Base-by-base conservation (phyloP, 2,113 vertebrate genomes). In the Melanerpes formicivorus region DNA sequence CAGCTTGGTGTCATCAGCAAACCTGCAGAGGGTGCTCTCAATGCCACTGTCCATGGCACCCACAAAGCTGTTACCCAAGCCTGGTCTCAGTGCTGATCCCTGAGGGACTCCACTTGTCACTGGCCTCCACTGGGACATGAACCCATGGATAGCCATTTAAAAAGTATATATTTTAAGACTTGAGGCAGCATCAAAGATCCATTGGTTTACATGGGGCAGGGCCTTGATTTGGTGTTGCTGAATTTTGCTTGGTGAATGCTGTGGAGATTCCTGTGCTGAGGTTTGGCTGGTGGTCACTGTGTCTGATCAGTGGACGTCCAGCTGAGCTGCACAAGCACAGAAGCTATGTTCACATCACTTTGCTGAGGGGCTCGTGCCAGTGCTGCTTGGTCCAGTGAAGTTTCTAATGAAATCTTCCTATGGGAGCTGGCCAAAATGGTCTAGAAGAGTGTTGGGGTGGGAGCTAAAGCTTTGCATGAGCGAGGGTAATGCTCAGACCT, bases 401-500 rank as follows among this genome's bases (percentile, higher is more conserved):
- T 50, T 21, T 50, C 48, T 21, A 73, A 69, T 4, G 4, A 70
- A 44, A 7, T 48, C 34, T 62, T 75, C 40, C 18, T 19, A 11
- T 50, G 30, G 1, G 6, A 63, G 19, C 46, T 64, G 73, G n/a
- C 26, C 30, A 58, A 1, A 85, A 42, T 11, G 34, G 10, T 50
- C 72, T 80, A 52, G 27, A 70, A 52, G 18, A 78, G 48, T 15
- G 18, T 3, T 74, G 77, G 27, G 4, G 10, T 78, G 54, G 69
- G 76, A 90, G n/a, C 44, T 69, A 32, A 66, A 30, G 46, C 25
- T 65, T 13, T 50, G 17, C 11, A 2, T 2, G 14, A n/a, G 64
- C 0, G 0, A 10, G 16, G 10, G 6, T 19, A 48, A 14, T 34
- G 29, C 71, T 70, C 50, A 8, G 11, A 63, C 40, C 40, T 40